Base-by-base conservation (phyloP, 2,888 invertebrate genomes). In the Dioctria rufipes region DNA sequence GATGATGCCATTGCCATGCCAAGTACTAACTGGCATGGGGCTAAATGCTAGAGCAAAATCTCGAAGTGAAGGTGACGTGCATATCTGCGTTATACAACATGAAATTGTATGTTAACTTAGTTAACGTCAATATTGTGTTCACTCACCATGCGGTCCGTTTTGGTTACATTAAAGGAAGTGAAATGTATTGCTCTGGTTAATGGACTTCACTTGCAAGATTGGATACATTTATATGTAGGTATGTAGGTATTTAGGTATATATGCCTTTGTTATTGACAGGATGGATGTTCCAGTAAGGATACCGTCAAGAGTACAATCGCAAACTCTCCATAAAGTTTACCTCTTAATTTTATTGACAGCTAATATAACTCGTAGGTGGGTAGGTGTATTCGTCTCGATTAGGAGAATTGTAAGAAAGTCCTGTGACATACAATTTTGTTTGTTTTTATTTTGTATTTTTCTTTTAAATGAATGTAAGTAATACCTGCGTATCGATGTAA, bases 181-280 rank as follows among this genome's bases (percentile, higher is more conserved):
- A 51, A 63, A 77, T 63, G 49, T 63, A 51, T 63, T 61, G 77
- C 77, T 77, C 43, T 49, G 61, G 77, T 61, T 77, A 77, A 77
- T 77, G 77, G 77, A 77, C 77, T 77, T 77, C 77, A 77, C 77
- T 77, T 77, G 77, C 77, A 77, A 77, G 63, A 63, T 77, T 63
- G 49, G 63, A 77, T 63, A 46, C 46, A 25, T 25, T 25, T 25
- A 25, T 25, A 25, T 25, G 25, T 25, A 25, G 25, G 25, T 25
- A 25, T 25, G 25, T 25, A 25, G 0, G 25, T 25, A 25, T 25
- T 25, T 25, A 25, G 25, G 2, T 25, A 25, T 25, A 77, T 61
- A 63, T 63, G 63, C 43, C 49, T 46, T 77, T 77, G 77, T 63
- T 63, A 77, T 77, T 77, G 77, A 63, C 77, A 77, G 77, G 6